Base-by-base conservation (phyloP, 2,797 vertebrate genomes). In the Pelobates cultripes region DNA sequence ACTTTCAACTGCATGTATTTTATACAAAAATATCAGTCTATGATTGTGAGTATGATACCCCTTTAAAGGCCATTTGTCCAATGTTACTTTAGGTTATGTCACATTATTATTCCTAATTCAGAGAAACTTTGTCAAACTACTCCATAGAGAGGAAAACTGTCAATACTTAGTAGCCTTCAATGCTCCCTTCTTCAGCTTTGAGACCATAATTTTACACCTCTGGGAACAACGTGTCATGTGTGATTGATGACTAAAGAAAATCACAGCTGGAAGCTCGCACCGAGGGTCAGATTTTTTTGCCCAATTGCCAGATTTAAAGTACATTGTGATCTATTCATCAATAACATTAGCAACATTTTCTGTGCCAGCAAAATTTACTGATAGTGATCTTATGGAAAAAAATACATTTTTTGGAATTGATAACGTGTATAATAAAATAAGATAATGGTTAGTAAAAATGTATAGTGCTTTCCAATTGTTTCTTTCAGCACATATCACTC, bases 161-260 rank as follows among this genome's bases (percentile, higher is more conserved):
- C 79, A 80, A 57, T 80, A 80, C 40, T 43, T 67, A 66, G 69
- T 69, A 47, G 57, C 44, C 43, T 63, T 17, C 7, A 71, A 64
- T 64, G 17, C 72, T 41, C 43, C n/a, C 70, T 82, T 77, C 55
- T 66, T 15, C 13, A 47, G 43, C 4, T 14, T 14, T 68, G 44
- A 69, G 43, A 78, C 57, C 63, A 71, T 68, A 82, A 73, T 77
- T 60, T 69, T 73, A 73, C 77, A 73, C 75, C 77, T 73, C 80
- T 82, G 74, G 69, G 43, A 60, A 13, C 45, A 76, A 44, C 51
- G 43, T 17, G 61, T 81, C 73, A 75, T 40, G 15, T 43, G 43
- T 78, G 81, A 82, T 77, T 73, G 68, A 77, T 70, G 45, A 82
- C 40, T 72, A 66, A 42, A 68, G 70, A 42, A 69, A 55, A 63